Conservation (phyloP, 1,140 invertebrate genomes). For the Neodiprion pinetum region DNA sequence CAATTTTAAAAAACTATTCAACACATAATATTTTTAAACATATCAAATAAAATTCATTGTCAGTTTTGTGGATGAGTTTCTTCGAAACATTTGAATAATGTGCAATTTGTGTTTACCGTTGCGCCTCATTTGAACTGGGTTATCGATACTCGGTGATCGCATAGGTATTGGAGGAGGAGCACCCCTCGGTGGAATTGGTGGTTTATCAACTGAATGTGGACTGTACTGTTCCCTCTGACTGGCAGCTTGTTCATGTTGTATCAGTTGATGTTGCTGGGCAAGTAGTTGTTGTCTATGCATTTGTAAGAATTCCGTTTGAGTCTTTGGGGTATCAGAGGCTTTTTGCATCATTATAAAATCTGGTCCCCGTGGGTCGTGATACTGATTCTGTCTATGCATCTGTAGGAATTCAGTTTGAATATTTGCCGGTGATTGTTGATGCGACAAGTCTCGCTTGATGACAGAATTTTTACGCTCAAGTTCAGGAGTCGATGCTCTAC, state of each 20-base stretch:
- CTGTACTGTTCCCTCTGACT: slow-evolving; percentile 43
- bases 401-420: slow-evolving; percentile 54
- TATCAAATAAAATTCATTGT: too few relatives aligned
- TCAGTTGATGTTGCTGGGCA: slow-evolving; percentile 39
- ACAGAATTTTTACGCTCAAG: slow-evolving; percentile 59
- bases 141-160: slow-evolving; percentile 52
- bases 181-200: slow-evolving; percentile 65
- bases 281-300: slow-evolving; percentile 46
- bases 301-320: slow-evolving; percentile 46
- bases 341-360: slow-evolving; percentile 40
- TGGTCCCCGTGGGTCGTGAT: slow-evolving; percentile 34
- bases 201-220: slow-evolving; percentile 57
- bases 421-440: slow-evolving; percentile 39
- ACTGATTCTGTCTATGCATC: slow-evolving; percentile 52
- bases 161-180: slow-evolving; percentile 63
- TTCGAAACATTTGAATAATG: too few relatives aligned
- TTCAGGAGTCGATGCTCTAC: slow-evolving; percentile 62
- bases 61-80: too few relatives aligned
- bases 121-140: slow-evolving; percentile 46
- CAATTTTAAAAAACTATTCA: too few relatives aligned
- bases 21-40: too few relatives aligned
- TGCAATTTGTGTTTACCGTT: slow-evolving; percentile 40
- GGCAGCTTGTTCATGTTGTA: slow-evolving; percentile 45
- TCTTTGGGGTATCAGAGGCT: slow-evolving; percentile 33
- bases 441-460: slow-evolving; percentile 49